These are phyloP conservation scores for Cercopithecus mona DNA, from an alignment of 2,113 vertebrate species.

Conservation along the genomic window DNA sequence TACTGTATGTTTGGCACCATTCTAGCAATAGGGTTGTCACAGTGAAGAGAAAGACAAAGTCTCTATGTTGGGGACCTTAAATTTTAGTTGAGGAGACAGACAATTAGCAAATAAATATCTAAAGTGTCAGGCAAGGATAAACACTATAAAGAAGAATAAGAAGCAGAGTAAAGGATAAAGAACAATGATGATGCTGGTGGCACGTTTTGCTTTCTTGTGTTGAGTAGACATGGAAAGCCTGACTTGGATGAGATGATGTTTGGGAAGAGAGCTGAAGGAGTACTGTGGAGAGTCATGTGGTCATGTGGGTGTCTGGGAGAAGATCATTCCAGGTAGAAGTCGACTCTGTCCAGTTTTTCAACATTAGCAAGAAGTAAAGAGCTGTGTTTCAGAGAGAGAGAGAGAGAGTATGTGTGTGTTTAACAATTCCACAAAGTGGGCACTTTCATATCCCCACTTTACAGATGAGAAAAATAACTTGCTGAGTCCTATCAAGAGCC, in stretches of 20 bases:
- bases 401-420: background rate
- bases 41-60: background rate
- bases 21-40: background rate
- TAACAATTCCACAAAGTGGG: background rate
- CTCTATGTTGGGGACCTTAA: background rate
- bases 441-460: background rate
- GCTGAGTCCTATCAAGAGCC: background rate
- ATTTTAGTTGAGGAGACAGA: background rate
- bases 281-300: accelerated
- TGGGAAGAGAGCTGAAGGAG: background rate
- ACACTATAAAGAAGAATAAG: background rate
- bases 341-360: background rate
- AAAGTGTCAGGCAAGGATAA: background rate
- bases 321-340: background rate
- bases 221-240: background rate
- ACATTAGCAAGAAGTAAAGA: background rate
- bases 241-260: background rate
- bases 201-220: background rate
- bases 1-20: background rate
- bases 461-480: background rate
- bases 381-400: background rate
- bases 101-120: background rate
- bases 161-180: background rate
- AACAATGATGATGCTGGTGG: background rate
- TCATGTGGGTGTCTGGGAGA: background rate